phyloP scores from a whole-genome alignment of 1,140 invertebrate species.

The Zaprionus tsacasi region DNA sequence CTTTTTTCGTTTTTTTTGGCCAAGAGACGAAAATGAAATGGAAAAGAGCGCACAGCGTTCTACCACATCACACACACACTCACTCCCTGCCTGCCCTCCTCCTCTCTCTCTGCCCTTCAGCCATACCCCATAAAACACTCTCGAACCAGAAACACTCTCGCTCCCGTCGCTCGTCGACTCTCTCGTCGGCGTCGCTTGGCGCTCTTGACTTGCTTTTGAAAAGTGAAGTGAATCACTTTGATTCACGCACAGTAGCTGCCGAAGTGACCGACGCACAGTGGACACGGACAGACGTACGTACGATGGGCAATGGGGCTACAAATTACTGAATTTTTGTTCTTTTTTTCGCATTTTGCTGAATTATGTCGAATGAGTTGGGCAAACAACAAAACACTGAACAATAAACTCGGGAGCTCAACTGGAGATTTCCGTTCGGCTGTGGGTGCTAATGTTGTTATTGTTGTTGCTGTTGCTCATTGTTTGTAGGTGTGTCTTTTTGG shows the following conservation, averaged over 20 bases:
- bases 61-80: not conserved
- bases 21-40: constrained; percentile 75
- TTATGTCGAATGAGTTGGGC: constrained; percentile 74
- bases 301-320: constrained; percentile 63
- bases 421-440: constrained; percentile 31
- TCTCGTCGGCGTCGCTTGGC: constrained; percentile 3
- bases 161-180: constrained; percentile 46
- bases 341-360: constrained; percentile 49
- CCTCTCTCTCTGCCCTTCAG: not conserved
- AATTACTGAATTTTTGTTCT: constrained; percentile 43
- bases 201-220: constrained; percentile 67
- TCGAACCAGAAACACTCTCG: constrained; percentile 65
- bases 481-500: constrained; percentile 39
- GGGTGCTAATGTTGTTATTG: constrained; percentile 6
- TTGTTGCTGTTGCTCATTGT: constrained; percentile 7
- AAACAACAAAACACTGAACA: constrained; percentile 46
- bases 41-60: constrained; percentile 67
- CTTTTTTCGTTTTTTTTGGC: constrained; percentile 54
- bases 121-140: constrained; percentile 1
- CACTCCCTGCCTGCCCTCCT: not conserved
- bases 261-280: constrained; percentile 14
- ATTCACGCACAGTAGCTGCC: constrained; percentile 64
- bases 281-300: constrained; percentile 8
- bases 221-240: constrained; percentile 76
- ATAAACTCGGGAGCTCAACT: constrained; percentile 14